Evolutionary conservation across 2,113 vertebrate genomes (phyloP), one percentile per base, ranked within the genome.

Genomic region (Lophochroa leadbeateri): DNA sequence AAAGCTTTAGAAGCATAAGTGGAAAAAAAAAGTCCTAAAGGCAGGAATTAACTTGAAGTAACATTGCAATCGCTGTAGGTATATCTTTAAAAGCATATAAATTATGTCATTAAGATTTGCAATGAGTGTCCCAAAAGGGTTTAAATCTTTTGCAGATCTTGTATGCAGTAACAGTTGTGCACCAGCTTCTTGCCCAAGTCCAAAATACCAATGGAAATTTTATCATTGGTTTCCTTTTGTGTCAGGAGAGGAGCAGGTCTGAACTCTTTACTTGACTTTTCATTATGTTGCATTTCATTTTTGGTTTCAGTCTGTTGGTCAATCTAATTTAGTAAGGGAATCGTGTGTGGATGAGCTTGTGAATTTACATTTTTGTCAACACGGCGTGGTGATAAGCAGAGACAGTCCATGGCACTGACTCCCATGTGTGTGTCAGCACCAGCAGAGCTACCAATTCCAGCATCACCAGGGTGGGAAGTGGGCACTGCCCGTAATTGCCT

Each of bases 131-230:
- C 63, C 24, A 10, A 15, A 28, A 49, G 74, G 41, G 25, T 43
- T 69, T 13, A 14, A 23, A 17, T 6, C 72, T 80, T 4, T 17
- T 57, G 18, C 31, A 17, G 33, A 23, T 67, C 47, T 69, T 1
- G 0, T 10, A 0, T 3, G 10, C 3, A 1, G 8, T 27, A 28
- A n/a, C 28, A 65, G 16, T 17, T 23, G 72, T 21, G 37, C 53
- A 16, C 28, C 23, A 41, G 27, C 41, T 71, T 64, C 87, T 84
- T 53, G n/a, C 27, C 68, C 47, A 18, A 43, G n/a, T 24, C 58
- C 41, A 3, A 28, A 35, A 2, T 5, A 33, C 37, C 2, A 0
- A 1, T 10, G 12, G 84, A 37, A 61, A 11, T 28, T 2, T 19
- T 17, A 18, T 33, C 58, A 5, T 23, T 43, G 61, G 10, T 25